Base-by-base conservation (phyloP, 2,888 invertebrate species). In the Diploptera punctata region DNA sequence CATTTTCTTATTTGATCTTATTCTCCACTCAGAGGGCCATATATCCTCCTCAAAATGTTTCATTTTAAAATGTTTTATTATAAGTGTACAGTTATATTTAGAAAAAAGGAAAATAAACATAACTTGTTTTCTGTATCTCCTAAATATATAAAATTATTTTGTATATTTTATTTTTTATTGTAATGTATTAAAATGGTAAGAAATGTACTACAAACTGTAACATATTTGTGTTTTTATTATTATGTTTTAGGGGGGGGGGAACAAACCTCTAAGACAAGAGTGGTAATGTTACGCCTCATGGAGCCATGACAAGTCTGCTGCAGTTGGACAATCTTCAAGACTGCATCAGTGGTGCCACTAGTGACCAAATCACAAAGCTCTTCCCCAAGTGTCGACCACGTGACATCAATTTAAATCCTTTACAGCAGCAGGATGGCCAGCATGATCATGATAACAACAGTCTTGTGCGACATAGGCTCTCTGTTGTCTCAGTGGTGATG, bases 371-470 rank as follows among this genome's bases (percentile, higher is more conserved):
- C 85, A 92, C 92, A 81, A 88, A 91, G 83, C 88, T 94, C 80
- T 94, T 94, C 86, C 93, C 93, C 80, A 94, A 94, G 91, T 94
- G 94, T 86, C 89, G 93, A 80, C 93, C 93, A 78, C 87, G 89
- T 81, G 87, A 87, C 82, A 84, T 86, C 79, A 87, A 87, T 82
- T 82, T 87, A 78, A 87, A 87, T 82, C 84, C 85, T 65, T 82
- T 85, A 76, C 81, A 33, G 21, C 60, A 49, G 33, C 31, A 67
- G 29, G 31, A 67, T 60, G 44, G 44, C 26, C 44, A 52, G 79
- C 73, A 75, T 72, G 73, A 72, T 52, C 62, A 70, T 77, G 84
- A 84, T 77, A 84, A 84, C 80, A 81, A 81, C 78, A 80, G 81
- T 80, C 81, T 82, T 81, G 83, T 84, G 4, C 65, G 65, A 9